Base-by-base conservation (phyloP, 2,797 vertebrate species). In the Platyrinchus mystaceus region DNA sequence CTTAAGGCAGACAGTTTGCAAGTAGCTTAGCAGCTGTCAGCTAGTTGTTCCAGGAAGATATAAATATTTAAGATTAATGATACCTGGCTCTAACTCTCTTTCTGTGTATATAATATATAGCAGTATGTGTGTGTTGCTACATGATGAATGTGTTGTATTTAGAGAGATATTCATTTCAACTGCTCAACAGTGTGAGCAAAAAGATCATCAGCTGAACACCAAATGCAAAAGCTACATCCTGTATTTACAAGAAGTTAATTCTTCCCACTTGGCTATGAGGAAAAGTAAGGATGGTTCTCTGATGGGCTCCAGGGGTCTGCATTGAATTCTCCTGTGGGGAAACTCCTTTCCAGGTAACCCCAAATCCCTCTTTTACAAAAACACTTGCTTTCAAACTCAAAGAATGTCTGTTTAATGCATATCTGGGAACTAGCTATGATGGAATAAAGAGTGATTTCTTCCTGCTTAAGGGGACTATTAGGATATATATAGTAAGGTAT, bases 1-100 rank as follows among this genome's bases (percentile, higher is more conserved):
- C 71, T 86, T 66, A 19, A 89, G 74, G 66, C 73, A 85, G 91
- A 68, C 84, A 80, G 63, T 74, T 91, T 93, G 75, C 89, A 84
- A 91, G 87, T 89, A 92, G 89, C 95, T 94, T 73, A 93, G 87
- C 93, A 96, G 93, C 91, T 96, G 95, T 93, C 93, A 94, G 81
- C 91, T 87, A 36, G 39, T 63, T 90, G 71, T 77, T 95, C 71
- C 75, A 92, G 86, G 89, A 94, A 87, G 64, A 80, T 76, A 91
- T 67, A 95, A 92, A 92, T 67, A 85, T 91, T 73, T 76, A 91
- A 94, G 93, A 89, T 85, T 94, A 90, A 86, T 50, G 63, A 89
- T 79, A 94, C 81, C 84, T 82, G 82, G 87, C 70, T 74, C 41
- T 39, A 55, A 10, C 53, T 87, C 52, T 58, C 41, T 60, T 53